Percentiles rank a stretch among this genome's conserved stretches.
Evolutionary conservation across 2,113 vertebrate genomes (phyloP).

Genomic region (Chionomys nivalis): DNA sequence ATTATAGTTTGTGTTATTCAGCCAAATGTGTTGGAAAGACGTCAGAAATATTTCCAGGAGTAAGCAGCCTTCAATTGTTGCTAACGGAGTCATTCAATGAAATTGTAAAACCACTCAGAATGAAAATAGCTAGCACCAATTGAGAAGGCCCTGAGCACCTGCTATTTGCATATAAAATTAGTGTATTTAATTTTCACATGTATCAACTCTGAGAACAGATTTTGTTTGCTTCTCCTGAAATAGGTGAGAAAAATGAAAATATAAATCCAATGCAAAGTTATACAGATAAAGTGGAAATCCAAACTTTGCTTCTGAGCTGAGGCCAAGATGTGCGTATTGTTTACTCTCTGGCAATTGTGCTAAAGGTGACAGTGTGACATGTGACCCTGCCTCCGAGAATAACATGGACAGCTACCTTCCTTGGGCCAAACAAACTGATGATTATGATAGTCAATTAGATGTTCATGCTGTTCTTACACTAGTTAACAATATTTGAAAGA

Average conservation of each 20-base stretch:
- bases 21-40: slow-evolving; percentile 41
- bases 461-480: background rate
- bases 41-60: slow-evolving; percentile 44
- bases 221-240: background rate
- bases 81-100: slow-evolving; percentile 16
- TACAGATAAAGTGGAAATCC: background rate
- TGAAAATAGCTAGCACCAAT: slow-evolving; percentile 34
- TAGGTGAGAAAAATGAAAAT: slow-evolving; percentile 29
- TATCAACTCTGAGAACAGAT: slow-evolving; percentile 16
- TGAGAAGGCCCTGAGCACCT: background rate
- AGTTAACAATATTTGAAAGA: slow-evolving; percentile 20
- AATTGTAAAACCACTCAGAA: slow-evolving; percentile 33
- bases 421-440: background rate
- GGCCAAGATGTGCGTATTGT: background rate
- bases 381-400: background rate
- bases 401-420: background rate
- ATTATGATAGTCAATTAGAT: background rate
- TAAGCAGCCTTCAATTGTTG: slow-evolving; percentile 13
- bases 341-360: fast-evolving
- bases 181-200: slow-evolving; percentile 31
- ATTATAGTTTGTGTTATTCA: slow-evolving; percentile 55
- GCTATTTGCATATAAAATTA: slow-evolving; percentile 22
- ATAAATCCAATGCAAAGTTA: background rate
- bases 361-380: background rate
- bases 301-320: background rate